Conservation (phyloP, 2,888 invertebrate genomes). For the Halocaridina rubra region DNA sequence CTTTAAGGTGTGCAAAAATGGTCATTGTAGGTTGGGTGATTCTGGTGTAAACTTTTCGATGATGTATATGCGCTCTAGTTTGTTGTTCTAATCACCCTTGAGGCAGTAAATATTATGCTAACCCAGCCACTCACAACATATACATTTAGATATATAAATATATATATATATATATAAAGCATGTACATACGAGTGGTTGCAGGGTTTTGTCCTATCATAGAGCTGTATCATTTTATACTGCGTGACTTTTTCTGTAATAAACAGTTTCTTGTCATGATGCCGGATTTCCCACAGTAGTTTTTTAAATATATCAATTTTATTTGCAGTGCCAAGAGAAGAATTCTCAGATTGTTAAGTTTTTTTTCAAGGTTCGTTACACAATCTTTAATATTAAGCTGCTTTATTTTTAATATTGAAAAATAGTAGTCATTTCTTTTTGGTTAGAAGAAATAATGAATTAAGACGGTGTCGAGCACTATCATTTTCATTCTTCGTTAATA, state of each 20-base stretch:
- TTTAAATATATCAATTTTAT: conserved; percentile 2
- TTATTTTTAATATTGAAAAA: not conserved
- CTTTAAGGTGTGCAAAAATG: too few relatives aligned
- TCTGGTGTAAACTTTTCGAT: too few relatives aligned
- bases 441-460: too few relatives aligned
- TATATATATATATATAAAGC: conserved; percentile 43
- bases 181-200: conserved; percentile 53
- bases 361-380: not conserved
- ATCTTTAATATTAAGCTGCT: not conserved
- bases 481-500: too few relatives aligned
- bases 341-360: not conserved
- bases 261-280: conserved; percentile 44
- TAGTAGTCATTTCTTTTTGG: not conserved
- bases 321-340: not conserved
- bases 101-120: conserved; percentile 51
- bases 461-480: too few relatives aligned
- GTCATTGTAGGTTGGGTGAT: too few relatives aligned
- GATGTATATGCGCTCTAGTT: conserved; percentile 48
- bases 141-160: conserved; percentile 21
- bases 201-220: conserved; percentile 51
- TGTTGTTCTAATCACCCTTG: conserved; percentile 43
- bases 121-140: conserved; percentile 50
- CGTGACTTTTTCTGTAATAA: conserved; percentile 45
- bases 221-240: conserved; percentile 59
- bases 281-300: conserved; percentile 27